A percentile compares a stretch with the other conserved stretches of the same genome.
Evolutionary conservation across 1,140 invertebrate genomes (phyloP).

Genomic region (Bemisia tabaci): DNA sequence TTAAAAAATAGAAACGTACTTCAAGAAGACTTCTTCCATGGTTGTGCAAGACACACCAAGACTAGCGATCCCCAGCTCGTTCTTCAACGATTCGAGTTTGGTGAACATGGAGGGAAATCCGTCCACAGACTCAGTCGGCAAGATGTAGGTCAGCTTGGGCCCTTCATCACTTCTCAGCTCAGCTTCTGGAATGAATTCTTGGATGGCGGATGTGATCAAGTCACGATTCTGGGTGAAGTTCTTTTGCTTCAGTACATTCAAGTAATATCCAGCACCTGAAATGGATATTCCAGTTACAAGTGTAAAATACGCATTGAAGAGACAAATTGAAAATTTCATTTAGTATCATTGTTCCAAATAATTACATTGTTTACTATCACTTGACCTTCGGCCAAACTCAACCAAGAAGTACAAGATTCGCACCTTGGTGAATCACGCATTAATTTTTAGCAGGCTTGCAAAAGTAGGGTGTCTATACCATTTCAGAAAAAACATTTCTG

Average conservation of each 20-base stretch:
- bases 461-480: too few species aligned
- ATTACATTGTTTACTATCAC: too few species aligned
- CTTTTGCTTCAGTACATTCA: constrained; percentile 23
- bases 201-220: constrained; percentile 24
- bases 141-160: constrained; percentile 28
- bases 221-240: constrained; percentile 1
- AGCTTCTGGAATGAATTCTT: constrained; percentile 33
- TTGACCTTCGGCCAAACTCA: too few species aligned
- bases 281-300: too few species aligned
- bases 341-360: too few species aligned
- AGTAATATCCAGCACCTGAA: constrained; percentile 22
- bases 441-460: too few species aligned
- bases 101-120: constrained; percentile 37
- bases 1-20: constrained; percentile 29
- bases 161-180: constrained; percentile 34
- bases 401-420: too few species aligned
- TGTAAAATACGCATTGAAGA: too few species aligned
- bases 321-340: too few species aligned
- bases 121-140: constrained; percentile 26
- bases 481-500: too few species aligned
- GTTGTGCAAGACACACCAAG: constrained; percentile 46
- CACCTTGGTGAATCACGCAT: too few species aligned
- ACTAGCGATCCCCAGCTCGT: constrained; percentile 35
- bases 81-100: constrained; percentile 34
- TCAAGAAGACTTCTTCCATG: constrained; percentile 54